phyloP scores from a whole-genome alignment of 2,888 invertebrate species.

The Periphyllus acericola region DNA sequence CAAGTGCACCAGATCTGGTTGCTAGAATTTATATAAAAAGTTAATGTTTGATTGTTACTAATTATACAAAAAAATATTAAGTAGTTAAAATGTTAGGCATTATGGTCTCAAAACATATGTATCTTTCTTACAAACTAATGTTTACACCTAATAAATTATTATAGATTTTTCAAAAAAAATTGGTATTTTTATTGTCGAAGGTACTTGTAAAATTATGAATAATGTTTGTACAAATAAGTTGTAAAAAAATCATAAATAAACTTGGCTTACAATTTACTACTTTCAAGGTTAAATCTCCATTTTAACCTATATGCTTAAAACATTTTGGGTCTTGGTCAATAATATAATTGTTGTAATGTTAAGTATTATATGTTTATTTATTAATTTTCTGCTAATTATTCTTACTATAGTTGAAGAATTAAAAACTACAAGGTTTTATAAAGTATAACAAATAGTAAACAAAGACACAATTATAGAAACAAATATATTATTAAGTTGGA shows the following conservation, averaged over 20 bases:
- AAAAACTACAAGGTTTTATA: not conserved
- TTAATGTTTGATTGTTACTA: not conserved
- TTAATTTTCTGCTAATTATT: not conserved
- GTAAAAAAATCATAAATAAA: conserved; percentile 7
- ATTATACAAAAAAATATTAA: not conserved
- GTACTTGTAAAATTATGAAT: conserved; percentile 11
- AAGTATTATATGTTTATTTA: not conserved
- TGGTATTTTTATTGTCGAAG: not conserved
- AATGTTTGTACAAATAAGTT: not conserved
- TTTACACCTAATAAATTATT: no score
- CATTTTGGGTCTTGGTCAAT: conserved; percentile 23
- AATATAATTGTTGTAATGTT: not conserved
- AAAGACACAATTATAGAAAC: no score
- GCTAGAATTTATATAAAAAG: not conserved
- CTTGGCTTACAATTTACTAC: conserved; percentile 9
- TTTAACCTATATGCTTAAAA: conserved; percentile 18
- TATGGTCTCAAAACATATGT: no score
- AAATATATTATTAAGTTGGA: no score
- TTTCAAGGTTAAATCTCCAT: conserved; percentile 44
- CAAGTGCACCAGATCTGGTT: not conserved
- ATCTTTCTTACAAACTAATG: no score
- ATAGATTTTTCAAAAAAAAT: not conserved
- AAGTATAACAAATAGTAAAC: no score
- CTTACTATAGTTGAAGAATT: not conserved
- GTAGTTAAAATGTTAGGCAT: no score